A percentile compares a stretch with the other conserved stretches of the same genome.
Evolutionary conservation across 53 echinoderm and acorn worm genomes (phyloP).

Genomic region (Holothuria scabra): DNA sequence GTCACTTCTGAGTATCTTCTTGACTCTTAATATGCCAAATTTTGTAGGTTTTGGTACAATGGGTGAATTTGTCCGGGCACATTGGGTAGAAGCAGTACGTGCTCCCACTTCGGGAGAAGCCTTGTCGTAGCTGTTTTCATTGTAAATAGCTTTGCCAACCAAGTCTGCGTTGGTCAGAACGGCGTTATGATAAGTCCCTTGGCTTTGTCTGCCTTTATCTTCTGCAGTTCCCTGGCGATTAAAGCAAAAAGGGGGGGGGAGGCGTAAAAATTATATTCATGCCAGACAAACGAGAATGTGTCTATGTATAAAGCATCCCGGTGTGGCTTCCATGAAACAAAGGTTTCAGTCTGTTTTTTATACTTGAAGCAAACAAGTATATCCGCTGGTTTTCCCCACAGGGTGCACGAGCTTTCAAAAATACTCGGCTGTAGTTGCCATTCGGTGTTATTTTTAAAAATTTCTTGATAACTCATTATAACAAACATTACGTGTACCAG

Average conservation of each 20-base stretch:
- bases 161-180: conserved; percentile 25
- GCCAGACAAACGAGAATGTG: too few species aligned
- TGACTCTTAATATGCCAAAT: too few species aligned
- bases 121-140: conserved; percentile 34
- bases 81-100: background rate
- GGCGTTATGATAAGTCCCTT: conserved; percentile 1
- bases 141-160: conserved; percentile 5
- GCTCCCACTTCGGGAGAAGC: conserved; percentile 20
- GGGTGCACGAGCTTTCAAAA: background rate
- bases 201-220: background rate
- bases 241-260: conserved; percentile 41
- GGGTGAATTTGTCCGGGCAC: background rate
- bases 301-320: too few species aligned
- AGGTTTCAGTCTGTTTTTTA: conserved; percentile 18
- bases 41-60: too few species aligned
- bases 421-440: conserved; percentile 43
- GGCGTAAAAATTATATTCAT: too few species aligned
- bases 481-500: conserved; percentile 14
- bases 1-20: background rate
- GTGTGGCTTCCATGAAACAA: too few species aligned
- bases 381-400: conserved; percentile 33
- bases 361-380: conserved; percentile 25
- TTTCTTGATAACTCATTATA: background rate
- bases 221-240: conserved; percentile 19
- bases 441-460: too few species aligned